Percentiles rank a stretch among this genome's conserved stretches.
These are phyloP conservation scores for Meandrusa payeni DNA, from an alignment of 2,888 invertebrate species.

Conservation along the genomic window DNA sequence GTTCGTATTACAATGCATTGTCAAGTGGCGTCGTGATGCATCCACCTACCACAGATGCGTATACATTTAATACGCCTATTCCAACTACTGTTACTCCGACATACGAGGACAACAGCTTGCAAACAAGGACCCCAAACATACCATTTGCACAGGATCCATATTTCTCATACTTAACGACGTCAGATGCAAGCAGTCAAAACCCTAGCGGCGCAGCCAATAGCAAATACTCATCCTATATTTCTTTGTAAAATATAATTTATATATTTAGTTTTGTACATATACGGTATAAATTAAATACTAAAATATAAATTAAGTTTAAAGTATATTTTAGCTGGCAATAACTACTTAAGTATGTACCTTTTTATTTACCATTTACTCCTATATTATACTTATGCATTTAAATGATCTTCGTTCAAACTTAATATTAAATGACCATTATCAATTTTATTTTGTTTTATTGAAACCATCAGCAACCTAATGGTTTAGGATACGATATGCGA, in stretches of 20 bases:
- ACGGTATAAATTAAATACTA: too few species aligned
- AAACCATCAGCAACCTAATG: too few species aligned
- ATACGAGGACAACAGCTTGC: constrained; percentile 57
- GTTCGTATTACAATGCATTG: constrained; percentile 58
- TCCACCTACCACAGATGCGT: constrained; percentile 52
- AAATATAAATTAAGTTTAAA: too few species aligned
- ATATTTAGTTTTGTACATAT: constrained; percentile 1
- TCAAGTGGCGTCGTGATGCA: constrained; percentile 54
- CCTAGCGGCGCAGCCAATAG: constrained; percentile 42
- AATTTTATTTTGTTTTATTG: too few species aligned
- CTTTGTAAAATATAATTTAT: constrained; percentile 46
- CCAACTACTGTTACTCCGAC: constrained; percentile 49
- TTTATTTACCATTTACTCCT: too few species aligned
- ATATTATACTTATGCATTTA: too few species aligned
- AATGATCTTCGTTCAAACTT: too few species aligned
- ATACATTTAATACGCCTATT: constrained; percentile 49
- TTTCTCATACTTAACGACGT: constrained; percentile 52
- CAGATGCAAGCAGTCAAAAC: constrained; percentile 51
- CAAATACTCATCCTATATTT: constrained; percentile 66
- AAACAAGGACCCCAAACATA: constrained; percentile 45
- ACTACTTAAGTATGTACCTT: too few species aligned
- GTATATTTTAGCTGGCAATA: too few species aligned
- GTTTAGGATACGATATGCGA: too few species aligned
- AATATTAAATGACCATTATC: too few species aligned
- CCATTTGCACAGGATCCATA: constrained; percentile 60